Percentiles rank a stretch among this genome's conserved stretches.
phyloP scores from a whole-genome alignment of 2,113 vertebrate genomes.

The Brachirus orientalis region DNA sequence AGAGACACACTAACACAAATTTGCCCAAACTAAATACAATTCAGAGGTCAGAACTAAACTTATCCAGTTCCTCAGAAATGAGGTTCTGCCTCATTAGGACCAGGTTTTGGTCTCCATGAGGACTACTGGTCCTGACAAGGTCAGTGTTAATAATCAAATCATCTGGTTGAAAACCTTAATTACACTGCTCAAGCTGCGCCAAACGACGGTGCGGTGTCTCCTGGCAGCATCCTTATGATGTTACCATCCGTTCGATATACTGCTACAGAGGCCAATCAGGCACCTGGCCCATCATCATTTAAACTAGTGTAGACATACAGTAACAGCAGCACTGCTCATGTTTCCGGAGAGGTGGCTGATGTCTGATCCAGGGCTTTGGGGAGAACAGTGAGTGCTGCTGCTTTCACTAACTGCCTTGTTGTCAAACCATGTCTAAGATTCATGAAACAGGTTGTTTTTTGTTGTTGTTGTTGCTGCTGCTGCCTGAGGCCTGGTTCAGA shows the following conservation, averaged over 20 bases:
- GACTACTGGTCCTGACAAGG: too few relatives aligned
- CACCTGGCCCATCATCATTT: slow-evolving; percentile 12
- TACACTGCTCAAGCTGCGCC: slow-evolving; percentile 73
- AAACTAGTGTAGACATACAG: not conserved
- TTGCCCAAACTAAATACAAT: too few relatives aligned
- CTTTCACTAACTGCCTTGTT: not conserved
- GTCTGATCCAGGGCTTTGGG: not conserved
- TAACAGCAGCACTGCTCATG: slow-evolving; percentile 10
- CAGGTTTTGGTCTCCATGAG: too few relatives aligned
- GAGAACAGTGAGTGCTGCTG: slow-evolving; percentile 24
- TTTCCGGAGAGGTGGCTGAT: slow-evolving; percentile 16
- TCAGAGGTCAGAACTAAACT: too few relatives aligned
- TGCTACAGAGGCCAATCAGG: not conserved
- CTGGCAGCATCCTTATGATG: slow-evolving; percentile 1
- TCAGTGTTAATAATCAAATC: slow-evolving; percentile 56
- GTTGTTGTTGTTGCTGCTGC: too few relatives aligned
- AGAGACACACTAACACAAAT: too few relatives aligned
- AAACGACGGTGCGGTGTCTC: slow-evolving; percentile 22
- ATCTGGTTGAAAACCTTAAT: slow-evolving; percentile 81
- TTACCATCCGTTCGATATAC: slow-evolving; percentile 10
- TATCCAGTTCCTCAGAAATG: too few relatives aligned
- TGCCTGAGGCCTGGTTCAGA: too few relatives aligned
- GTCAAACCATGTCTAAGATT: too few relatives aligned
- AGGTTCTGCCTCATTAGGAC: too few relatives aligned
- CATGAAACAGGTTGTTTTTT: too few relatives aligned